These are phyloP conservation scores for Drosophila kanekoi DNA, from an alignment of 2,888 invertebrate species.

Conservation along the genomic window DNA sequence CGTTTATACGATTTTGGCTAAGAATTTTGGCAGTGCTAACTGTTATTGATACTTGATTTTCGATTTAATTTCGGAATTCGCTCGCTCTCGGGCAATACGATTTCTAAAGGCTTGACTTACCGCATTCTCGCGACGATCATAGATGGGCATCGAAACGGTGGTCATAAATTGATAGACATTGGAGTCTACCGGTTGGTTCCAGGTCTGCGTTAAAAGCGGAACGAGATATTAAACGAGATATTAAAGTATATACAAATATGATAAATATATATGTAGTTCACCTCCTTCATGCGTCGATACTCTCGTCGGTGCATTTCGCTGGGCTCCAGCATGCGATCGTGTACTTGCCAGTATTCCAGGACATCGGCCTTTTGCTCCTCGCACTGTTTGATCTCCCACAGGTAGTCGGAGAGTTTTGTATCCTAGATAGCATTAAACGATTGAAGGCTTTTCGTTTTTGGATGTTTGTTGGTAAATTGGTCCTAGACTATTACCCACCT, in stretches of 20 bases:
- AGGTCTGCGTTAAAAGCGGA: constrained; percentile 66
- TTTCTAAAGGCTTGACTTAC: constrained; percentile 86
- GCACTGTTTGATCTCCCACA: constrained; percentile 94
- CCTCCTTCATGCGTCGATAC: constrained; percentile 82
- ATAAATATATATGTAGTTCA: constrained; percentile 21
- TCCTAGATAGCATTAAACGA: constrained; percentile 86
- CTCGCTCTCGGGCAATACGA: constrained; percentile 13
- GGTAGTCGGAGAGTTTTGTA: constrained; percentile 95
- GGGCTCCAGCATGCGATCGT: constrained; percentile 87
- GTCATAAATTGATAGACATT: constrained; percentile 93
- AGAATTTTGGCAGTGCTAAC: constrained; percentile 69
- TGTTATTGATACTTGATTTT: constrained; percentile 47
- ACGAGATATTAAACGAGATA: background rate
- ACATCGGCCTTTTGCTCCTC: constrained; percentile 92
- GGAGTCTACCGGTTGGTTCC: constrained; percentile 86
- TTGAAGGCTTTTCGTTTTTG: constrained; percentile 24
- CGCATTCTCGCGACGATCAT: constrained; percentile 93
- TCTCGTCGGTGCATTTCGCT: constrained; percentile 87
- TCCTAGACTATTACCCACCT: constrained; percentile 86
- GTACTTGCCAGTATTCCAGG: constrained; percentile 87
- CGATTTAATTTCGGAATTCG: constrained; percentile 11
- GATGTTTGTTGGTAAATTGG: constrained; percentile 10
- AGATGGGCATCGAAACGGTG: constrained; percentile 96
- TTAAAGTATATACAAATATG: background rate
- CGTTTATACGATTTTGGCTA: constrained; percentile 52